A percentile compares a stretch with the other conserved stretches of the same genome.
Evolutionary conservation across 2,888 invertebrate genomes (phyloP).

Genomic region (Drosophila koepferae): DNA sequence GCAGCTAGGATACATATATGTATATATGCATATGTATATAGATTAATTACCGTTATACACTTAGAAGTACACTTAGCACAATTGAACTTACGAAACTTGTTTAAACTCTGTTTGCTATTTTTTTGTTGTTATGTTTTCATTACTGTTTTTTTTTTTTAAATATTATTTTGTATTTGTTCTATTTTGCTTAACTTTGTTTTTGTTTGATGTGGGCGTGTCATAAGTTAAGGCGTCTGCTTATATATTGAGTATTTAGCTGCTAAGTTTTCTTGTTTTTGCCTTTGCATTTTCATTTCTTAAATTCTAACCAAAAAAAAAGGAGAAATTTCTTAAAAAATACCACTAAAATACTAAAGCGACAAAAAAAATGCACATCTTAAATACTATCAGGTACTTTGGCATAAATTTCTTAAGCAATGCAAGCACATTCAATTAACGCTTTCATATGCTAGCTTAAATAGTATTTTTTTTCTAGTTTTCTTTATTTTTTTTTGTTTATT

Average conservation of each 20-base stretch:
- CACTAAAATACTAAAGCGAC: conserved; percentile 25
- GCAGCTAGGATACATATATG: conserved; percentile 58
- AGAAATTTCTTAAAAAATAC: conserved; percentile 10
- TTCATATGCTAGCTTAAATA: conserved; percentile 1
- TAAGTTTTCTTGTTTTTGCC: not conserved
- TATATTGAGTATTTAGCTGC: conserved; percentile 54
- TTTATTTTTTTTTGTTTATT: conserved; percentile 15
- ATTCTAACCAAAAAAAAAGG: conserved; percentile 14
- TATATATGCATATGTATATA: conserved; percentile 20
- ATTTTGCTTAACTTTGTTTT: not conserved
- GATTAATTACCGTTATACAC: conserved; percentile 66
- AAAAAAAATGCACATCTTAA: conserved; percentile 58
- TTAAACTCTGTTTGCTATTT: not conserved
- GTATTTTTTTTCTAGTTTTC: conserved; percentile 4
- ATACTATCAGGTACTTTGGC: conserved; percentile 84
- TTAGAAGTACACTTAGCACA: conserved; percentile 77
- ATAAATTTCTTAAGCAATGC: conserved; percentile 67
- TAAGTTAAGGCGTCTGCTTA: conserved; percentile 72
- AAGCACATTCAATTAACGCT: conserved; percentile 33
- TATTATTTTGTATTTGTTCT: not conserved
- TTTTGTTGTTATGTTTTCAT: not conserved
- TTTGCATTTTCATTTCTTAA: conserved; percentile 10
- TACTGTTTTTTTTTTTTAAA: not conserved
- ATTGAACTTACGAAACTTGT: conserved; percentile 59
- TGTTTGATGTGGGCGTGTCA: conserved; percentile 61